Percentiles rank a stretch among this genome's conserved stretches.
These are phyloP conservation scores for Paracyprichromis sp. DNA, from an alignment of 2,113 vertebrate genomes.

Conservation along the genomic window DNA sequence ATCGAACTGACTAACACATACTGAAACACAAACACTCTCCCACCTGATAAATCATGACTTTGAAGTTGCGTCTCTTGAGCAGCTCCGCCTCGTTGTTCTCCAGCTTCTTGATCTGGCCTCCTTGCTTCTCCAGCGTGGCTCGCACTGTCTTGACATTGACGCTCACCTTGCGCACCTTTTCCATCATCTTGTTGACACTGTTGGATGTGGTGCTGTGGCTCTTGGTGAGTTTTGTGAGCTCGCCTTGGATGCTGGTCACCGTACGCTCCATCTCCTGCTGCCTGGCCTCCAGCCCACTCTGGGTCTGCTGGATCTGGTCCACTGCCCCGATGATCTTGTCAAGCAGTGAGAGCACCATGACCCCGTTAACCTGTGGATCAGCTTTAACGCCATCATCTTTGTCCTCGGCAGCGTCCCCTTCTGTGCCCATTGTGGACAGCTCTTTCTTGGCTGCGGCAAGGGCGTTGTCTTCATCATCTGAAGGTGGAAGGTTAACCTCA, in stretches of 20 bases:
- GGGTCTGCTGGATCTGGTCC: conserved; percentile 96
- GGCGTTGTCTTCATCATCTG: conserved; percentile 65
- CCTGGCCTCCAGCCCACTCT: conserved; percentile 85
- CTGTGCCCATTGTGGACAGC: background rate
- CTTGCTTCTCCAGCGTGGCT: conserved; percentile 92
- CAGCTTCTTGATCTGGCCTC: conserved; percentile 92
- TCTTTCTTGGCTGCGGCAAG: conserved; percentile 26
- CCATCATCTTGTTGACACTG: conserved; percentile 92
- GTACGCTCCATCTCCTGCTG: conserved; percentile 94
- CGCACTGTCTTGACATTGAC: conserved; percentile 94
- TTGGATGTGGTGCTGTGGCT: conserved; percentile 88
- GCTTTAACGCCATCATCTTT: conserved; percentile 12
- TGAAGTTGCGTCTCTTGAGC: conserved; percentile 95
- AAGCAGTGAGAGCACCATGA: conserved; percentile 89
- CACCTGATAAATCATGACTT: conserved; percentile 99
- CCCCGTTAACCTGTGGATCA: conserved; percentile 80
- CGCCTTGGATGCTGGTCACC: conserved; percentile 88
- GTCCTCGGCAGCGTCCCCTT: background rate
- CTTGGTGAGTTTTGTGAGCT: conserved; percentile 87
- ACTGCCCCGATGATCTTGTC: conserved; percentile 98
- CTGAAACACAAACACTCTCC: background rate
- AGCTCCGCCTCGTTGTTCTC: conserved; percentile 94
- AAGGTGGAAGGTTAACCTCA: conserved; percentile 62
- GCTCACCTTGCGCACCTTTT: conserved; percentile 96
- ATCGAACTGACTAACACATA: background rate